phyloP scores from a whole-genome alignment of 2,797 vertebrate genomes.

The Percopsis omiscomaycus region DNA sequence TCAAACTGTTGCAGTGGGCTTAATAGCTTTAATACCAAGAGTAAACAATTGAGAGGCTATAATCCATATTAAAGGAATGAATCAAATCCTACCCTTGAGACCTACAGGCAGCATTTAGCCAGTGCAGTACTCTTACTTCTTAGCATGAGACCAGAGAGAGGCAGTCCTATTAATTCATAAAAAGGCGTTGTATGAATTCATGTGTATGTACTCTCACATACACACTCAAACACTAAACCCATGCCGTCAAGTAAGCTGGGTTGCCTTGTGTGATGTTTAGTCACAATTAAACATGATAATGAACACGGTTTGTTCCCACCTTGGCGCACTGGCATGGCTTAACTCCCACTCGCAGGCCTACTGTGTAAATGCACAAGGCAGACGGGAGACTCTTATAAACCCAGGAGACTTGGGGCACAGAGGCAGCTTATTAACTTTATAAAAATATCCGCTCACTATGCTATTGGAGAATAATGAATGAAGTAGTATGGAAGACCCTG shows the following conservation, averaged over 20 bases:
- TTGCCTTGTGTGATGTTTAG: not conserved
- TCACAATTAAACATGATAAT: not conserved
- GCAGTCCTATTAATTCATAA: too few relatives aligned
- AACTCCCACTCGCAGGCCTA: conserved; percentile 23
- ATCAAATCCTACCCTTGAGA: conserved; percentile 30
- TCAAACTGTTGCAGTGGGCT: conserved; percentile 19
- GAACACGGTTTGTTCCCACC: conserved; percentile 28
- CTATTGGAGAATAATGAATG: conserved; percentile 31
- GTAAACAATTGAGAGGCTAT: conserved; percentile 14
- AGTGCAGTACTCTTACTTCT: not conserved
- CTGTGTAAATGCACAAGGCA: not conserved
- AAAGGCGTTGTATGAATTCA: not conserved
- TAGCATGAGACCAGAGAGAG: conserved; percentile 12
- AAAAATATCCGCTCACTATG: conserved; percentile 36
- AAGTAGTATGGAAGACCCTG: conserved; percentile 39
- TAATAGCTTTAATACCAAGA: conserved; percentile 24
- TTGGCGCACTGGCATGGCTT: conserved; percentile 6
- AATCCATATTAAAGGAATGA: conserved; percentile 52
- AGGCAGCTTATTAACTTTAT: conserved; percentile 25
- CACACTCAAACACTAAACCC: conserved; percentile 3
- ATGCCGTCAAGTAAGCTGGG: conserved; percentile 1
- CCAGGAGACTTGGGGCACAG: conserved; percentile 3
- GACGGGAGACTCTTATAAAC: not conserved
- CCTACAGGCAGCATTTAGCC: conserved; percentile 17
- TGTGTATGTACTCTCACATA: conserved; percentile 4